Conservation (phyloP, 1,140 invertebrate species). For the Temnothorax longispinosus region DNA sequence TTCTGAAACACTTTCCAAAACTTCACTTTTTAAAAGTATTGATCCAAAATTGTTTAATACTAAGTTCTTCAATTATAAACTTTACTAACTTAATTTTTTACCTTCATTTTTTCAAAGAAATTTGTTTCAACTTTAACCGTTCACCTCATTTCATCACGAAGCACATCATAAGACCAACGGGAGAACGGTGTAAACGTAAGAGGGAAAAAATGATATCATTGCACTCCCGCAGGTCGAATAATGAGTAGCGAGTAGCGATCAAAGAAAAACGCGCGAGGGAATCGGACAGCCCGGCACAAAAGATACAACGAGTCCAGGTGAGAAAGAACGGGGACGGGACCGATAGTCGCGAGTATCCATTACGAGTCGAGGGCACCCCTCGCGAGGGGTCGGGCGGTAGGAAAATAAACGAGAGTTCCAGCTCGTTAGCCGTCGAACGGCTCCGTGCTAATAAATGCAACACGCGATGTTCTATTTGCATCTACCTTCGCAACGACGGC, state of each 20-base stretch:
- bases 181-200: background rate
- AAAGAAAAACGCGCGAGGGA: slow-evolving; percentile 41
- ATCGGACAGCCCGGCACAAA: slow-evolving; percentile 24
- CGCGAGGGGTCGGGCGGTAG: background rate
- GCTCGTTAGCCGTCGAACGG: slow-evolving; percentile 56
- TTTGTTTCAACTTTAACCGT: background rate
- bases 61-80: background rate
- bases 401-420: slow-evolving; percentile 54
- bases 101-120: background rate
- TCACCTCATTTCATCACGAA: background rate
- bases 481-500: background rate
- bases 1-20: background rate
- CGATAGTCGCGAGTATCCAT: slow-evolving; percentile 34
- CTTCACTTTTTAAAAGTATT: background rate
- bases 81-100: background rate
- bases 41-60: background rate
- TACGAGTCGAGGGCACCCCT: slow-evolving; percentile 1
- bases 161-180: background rate
- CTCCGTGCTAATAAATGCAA: slow-evolving; percentile 37
- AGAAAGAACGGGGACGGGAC: slow-evolving; percentile 13
- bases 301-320: slow-evolving; percentile 29
- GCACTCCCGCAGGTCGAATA: slow-evolving; percentile 18
- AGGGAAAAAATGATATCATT: slow-evolving; percentile 5
- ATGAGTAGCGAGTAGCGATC: slow-evolving; percentile 22
- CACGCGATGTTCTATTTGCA: slow-evolving; percentile 41